Base-by-base conservation (phyloP, 2,888 invertebrate genomes). In the Catocala sponsa region DNA sequence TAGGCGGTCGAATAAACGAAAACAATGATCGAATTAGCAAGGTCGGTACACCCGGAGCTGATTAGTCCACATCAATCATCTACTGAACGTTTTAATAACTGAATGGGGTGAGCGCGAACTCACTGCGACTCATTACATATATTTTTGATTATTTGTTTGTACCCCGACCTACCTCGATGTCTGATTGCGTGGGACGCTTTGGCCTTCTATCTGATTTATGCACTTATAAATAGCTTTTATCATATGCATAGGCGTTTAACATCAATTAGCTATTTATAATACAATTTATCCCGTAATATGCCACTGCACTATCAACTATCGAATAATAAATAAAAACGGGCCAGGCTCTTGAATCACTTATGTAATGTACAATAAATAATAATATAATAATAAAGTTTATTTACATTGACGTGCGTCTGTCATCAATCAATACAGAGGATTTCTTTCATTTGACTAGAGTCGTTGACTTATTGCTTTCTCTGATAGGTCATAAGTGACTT, bases 161-260 rank as follows among this genome's bases (percentile, higher is more conserved):
- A 82, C 85, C 85, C 88, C 86, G 91, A 92, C 92, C 92, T 91
- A 92, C 92, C 91, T 91, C 88, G 89, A 86, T 72, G 88, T 79
- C 72, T 68, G 80, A 74, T 78, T 74, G 86, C 86, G 88, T 88
- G 85, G 87, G 87, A 80, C 74, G 80, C 76, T 72, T 64, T 77
- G 87, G 79, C 88, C 87, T 88, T 89, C 86, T 83, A 86, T 90
- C 87, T 86, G 85, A 86, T 89, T 88, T 88, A 87, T 88, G 88
- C 84, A 84, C 74, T 86, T 89, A 91, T 91, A 87, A 91, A 91
- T 91, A 91, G 79, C 84, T 77, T 70, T 87, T 88, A 89, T 90
- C 86, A 83, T 79, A 79, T 68, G 67, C 78, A 72, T 74, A 67
- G 72, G 63, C 78, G 76, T 82, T 82, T 78, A 78, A 81, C 82